Conservation (phyloP, 2,888 invertebrate species). For the Andricus curvator region DNA sequence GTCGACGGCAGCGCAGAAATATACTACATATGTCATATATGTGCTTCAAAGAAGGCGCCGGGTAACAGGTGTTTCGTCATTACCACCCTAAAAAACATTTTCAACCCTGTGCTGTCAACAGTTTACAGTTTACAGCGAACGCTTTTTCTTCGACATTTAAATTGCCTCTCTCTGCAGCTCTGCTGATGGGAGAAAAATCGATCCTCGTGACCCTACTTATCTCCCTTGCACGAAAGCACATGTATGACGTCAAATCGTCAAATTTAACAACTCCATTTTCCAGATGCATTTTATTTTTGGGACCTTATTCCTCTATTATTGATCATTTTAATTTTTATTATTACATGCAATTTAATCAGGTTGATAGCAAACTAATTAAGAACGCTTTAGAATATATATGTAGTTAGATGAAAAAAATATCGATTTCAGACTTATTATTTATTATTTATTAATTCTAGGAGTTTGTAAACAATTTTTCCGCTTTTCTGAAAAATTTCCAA, state of each 20-base stretch:
- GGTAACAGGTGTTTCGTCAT: constrained; percentile 40
- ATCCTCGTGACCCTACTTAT: constrained; percentile 1
- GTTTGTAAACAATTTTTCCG: too few relatives aligned
- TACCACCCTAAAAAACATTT: constrained; percentile 18
- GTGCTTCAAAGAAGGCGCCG: constrained; percentile 13
- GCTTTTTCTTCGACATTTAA: background rate
- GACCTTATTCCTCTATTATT: background rate
- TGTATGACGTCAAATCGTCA: background rate
- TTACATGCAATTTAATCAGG: background rate
- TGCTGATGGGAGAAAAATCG: background rate
- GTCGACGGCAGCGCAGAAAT: constrained; percentile 1
- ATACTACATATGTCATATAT: background rate
- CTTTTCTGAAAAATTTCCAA: too few relatives aligned
- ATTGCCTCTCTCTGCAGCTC: background rate
- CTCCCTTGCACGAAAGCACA: constrained; percentile 7
- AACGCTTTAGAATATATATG: too few relatives aligned
- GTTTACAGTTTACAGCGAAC: too few relatives aligned
- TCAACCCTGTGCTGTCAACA: background rate
- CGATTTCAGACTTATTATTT: too few relatives aligned
- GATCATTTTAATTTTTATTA: background rate
- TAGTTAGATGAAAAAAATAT: too few relatives aligned
- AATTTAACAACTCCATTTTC: background rate
- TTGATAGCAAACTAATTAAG: too few relatives aligned
- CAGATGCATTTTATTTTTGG: background rate
- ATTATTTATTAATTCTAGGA: too few relatives aligned